phyloP scores from a whole-genome alignment of 2,113 vertebrate genomes.

The Plectropomus leopardus region DNA sequence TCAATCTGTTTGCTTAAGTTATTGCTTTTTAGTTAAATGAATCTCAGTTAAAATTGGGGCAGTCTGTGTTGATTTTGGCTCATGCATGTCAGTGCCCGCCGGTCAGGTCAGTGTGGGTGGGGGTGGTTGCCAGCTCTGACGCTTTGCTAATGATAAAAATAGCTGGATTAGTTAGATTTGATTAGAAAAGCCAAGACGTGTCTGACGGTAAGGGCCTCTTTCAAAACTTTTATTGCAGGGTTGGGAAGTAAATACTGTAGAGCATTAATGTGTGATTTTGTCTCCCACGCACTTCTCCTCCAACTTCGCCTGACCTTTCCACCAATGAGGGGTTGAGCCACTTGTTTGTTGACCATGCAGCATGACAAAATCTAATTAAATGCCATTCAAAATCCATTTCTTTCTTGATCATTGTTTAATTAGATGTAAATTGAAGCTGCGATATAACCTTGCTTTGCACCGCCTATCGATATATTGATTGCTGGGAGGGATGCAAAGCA shows the following conservation, averaged over 20 bases:
- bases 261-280: slow-evolving; percentile 58
- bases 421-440: slow-evolving; percentile 85
- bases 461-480: slow-evolving; percentile 84
- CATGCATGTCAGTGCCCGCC: neutral
- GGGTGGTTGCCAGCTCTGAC: neutral
- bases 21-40: neutral
- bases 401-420: slow-evolving; percentile 87
- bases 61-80: neutral
- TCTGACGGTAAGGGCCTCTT: slow-evolving; percentile 41
- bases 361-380: slow-evolving; percentile 84
- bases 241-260: slow-evolving; percentile 17
- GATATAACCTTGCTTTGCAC: slow-evolving; percentile 78
- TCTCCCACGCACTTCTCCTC: slow-evolving; percentile 60
- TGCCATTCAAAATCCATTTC: slow-evolving; percentile 84
- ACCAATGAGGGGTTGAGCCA: slow-evolving; percentile 55
- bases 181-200: slow-evolving; percentile 39
- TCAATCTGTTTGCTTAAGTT: neutral
- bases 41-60: neutral
- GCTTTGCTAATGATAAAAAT: slow-evolving; percentile 6
- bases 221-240: slow-evolving; percentile 58
- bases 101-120: slow-evolving; percentile 1
- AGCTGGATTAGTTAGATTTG: slow-evolving; percentile 35
- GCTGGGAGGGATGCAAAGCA: slow-evolving; percentile 55
- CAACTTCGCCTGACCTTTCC: slow-evolving; percentile 75
- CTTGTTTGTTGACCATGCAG: slow-evolving; percentile 77